phyloP scores from a whole-genome alignment of 2,888 invertebrate species.

The Blastobasis lacticolella region DNA sequence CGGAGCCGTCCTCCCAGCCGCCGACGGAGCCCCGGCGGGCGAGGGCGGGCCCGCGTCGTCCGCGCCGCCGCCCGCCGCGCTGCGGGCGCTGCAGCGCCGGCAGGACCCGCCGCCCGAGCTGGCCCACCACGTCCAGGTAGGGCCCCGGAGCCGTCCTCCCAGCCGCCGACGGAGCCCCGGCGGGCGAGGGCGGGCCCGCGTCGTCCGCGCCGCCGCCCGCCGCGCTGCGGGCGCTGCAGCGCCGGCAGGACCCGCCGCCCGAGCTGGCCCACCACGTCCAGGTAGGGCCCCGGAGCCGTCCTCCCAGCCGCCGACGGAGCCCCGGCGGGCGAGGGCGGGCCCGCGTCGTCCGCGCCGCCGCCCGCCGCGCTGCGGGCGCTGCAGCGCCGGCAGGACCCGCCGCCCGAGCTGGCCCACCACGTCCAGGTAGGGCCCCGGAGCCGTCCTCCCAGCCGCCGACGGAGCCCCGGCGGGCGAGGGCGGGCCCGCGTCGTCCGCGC shows the following conservation, averaged over 20 bases:
- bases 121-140: constrained; percentile 42
- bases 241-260: constrained; percentile 37
- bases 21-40: constrained; percentile 33
- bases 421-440: constrained; percentile 35
- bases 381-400: constrained; percentile 39
- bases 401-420: constrained; percentile 36
- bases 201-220: constrained; percentile 51
- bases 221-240: constrained; percentile 49
- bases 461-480: not conserved
- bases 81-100: constrained; percentile 46
- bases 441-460: not conserved
- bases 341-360: constrained; percentile 47
- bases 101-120: constrained; percentile 40
- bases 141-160: not conserved
- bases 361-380: constrained; percentile 51
- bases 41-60: constrained; percentile 38
- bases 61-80: constrained; percentile 52
- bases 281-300: constrained; percentile 21
- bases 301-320: constrained; percentile 26
- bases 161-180: constrained; percentile 30
- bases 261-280: constrained; percentile 41
- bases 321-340: constrained; percentile 30
- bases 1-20: constrained; percentile 2
- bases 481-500: constrained; percentile 37
- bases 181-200: constrained; percentile 35